Evolutionary conservation across 2,888 invertebrate species (phyloP), one percentile per base, ranked within the genome.

Genomic region (Mechanitis messenoides): DNA sequence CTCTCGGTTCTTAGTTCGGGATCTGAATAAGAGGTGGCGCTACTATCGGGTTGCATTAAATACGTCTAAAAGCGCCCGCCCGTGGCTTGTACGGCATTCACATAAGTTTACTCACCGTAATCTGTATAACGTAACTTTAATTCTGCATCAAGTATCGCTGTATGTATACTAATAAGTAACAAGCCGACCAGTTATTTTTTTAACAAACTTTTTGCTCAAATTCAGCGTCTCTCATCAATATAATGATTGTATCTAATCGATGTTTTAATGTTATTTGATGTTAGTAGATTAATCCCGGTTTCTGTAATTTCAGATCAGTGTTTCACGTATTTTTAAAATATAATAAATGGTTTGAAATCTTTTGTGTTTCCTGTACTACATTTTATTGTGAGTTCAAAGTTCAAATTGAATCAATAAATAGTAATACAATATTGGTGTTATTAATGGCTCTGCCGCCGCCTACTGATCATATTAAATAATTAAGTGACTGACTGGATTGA

Each of bases 341-440:
- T 84, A 82, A 78, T 83, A 81, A 86, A 85, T 83, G 81, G 86
- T 87, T 88, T 87, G 81, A 83, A 76, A 78, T 77, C 76, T 80
- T 87, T 87, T 90, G 85, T 89, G 87, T 87, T 89, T 81, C 82
- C 85, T 85, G 83, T 88, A 87, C 89, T 89, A 87, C 89, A 88
- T 89, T 88, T 89, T 83, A 89, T 87, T 89, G 89, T 89, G 88
- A 89, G 88, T 89, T 89, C 85, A 80, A 89, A 88, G 89, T 89
- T 90, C 89, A 90, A 89, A 89, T 88, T 89, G 88, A 89, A 88
- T 90, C 87, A 89, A 89, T 90, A 90, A 90, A 90, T 89, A 89
- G 89, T 85, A 80, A 87, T 83, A 78, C 80, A 84, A 85, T 78
- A 87, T 84, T 80, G 70, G 83, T 81, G 82, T 87, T 90, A 12